Evolutionary conservation across 2,888 invertebrate species (phyloP), one percentile per base, ranked within the genome.

Genomic region (Ectemnius lituratus): DNA sequence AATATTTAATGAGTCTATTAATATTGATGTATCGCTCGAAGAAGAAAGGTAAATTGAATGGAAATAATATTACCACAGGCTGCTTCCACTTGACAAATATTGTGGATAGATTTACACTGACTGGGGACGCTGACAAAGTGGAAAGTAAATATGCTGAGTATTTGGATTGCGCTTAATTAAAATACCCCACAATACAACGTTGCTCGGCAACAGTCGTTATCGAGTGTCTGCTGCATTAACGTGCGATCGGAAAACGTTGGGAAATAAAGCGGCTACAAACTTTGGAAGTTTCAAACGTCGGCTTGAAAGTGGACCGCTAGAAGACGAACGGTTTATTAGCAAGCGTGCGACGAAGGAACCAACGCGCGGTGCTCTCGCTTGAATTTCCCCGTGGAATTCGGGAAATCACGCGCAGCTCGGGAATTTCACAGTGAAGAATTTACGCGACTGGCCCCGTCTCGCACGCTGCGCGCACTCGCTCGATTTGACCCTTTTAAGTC

Each of bases 351-450:
- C 13, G 47, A 16, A n/a, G 27, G 52, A 23, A 23, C 23, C 23
- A 6, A 23, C 16, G n/a, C 16, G n/a, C 58, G 23, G 67, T 23
- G 68, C 75, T 67, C 69, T 78, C 76, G 58, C 62, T 63, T 56
- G 79, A 81, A 86, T 86, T 86, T 86, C 86, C 86, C 84, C 76
- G 27, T 79, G 82, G 86, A 83, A 81, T 83, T 80, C 77, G 68
- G 73, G 68, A 78, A 76, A 83, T 84, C 72, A 72, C 80, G 78
- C 63, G 60, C 52, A 57, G 18, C 47, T 28, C 64, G n/a, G 78
- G 76, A 71, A 69, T 69, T 71, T 57, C 59, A 46, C 52, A 52
- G 20, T 28, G 65, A 68, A 65, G 78, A 78, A 78, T 74, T 78
- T 78, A 78, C 73, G 73, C 18, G 52, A 46, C 14, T 27, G 47